These are phyloP conservation scores for Watsonalla binaria DNA, from an alignment of 2,888 invertebrate genomes.

Conservation along the genomic window DNA sequence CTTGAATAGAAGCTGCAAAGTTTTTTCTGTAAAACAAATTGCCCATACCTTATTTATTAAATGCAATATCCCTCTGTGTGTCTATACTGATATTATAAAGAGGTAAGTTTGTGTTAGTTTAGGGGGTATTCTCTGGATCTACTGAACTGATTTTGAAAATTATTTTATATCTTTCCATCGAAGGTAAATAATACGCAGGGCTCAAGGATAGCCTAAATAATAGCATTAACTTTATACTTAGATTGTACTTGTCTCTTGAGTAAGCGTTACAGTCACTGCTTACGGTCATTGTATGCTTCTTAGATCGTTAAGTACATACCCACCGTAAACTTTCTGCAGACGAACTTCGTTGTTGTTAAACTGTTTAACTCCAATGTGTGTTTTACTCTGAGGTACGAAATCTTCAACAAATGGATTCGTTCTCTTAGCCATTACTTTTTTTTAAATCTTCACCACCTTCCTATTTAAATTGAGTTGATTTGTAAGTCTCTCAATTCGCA, in stretches of 20 bases:
- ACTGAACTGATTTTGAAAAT: background rate
- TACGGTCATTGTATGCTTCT: too few species aligned
- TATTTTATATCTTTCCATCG: background rate
- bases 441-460: too few species aligned
- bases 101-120: too few species aligned
- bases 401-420: constrained; percentile 64
- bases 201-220: too few species aligned
- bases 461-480: constrained; percentile 4
- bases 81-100: too few species aligned
- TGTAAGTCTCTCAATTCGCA: too few species aligned
- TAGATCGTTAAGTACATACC: background rate
- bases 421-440: constrained; percentile 54
- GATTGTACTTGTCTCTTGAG: too few species aligned
- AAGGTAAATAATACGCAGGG: too few species aligned
- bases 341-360: constrained; percentile 64
- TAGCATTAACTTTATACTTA: too few species aligned
- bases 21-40: constrained; percentile 50
- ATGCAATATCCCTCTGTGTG: too few species aligned
- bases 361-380: constrained; percentile 60
- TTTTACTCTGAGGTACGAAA: constrained; percentile 65
- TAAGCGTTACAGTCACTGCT: too few species aligned
- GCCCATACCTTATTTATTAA: too few species aligned
- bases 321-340: constrained; percentile 65
- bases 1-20: constrained; percentile 51
- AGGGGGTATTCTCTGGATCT: background rate